Base-by-base conservation (phyloP, 2,113 vertebrate genomes). In the Tragelaphus scriptus region DNA sequence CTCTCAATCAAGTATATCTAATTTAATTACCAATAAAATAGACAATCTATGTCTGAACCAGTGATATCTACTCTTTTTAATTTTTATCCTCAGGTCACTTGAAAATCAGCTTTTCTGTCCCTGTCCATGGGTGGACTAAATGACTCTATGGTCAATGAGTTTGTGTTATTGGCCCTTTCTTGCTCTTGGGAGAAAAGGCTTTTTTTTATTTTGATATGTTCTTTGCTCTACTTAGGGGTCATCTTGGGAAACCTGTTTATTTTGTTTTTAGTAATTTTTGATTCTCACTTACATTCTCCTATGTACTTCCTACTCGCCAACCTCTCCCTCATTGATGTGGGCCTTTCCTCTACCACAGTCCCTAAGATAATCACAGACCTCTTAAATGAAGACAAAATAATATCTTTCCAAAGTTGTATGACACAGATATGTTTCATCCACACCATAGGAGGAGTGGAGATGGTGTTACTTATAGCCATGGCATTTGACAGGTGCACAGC, bases 361-460 rank as follows among this genome's bases (percentile, higher is more conserved):
- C 97, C 96, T 49, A 96, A 90, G 51, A 96, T 97, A 61, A 77
- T 96, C 8, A 65, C 51, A 56, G 94, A 91, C 8, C 93, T 98
- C 56, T 71, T 94, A 65, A 58, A 88, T 47, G 19, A 59, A 30
- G 30, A 58, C 49, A 58, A 85, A 28, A 40, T 75, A 17, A 95
- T 98, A 40, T 90, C 82, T 30, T 97, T 98, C 53, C 65, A 79
- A 58, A 85, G 59, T 1, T 98, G 91, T 40, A 56, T 97, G 82
- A 59, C 61, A 49, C 96, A 98, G 59, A 91, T 97, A 92, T 96
- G 96, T 30, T 95, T 96, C 59, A 95, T 98, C 32, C 98, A 98
- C 11, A 88, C 88, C 19, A 61, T 96, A 53, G 85, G 81, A 49
- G 97, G 85, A n/a, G 61, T 84, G 51, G 97, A 97, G 36, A 92